A percentile compares a stretch with the other conserved stretches of the same genome.
Conservation (phyloP, 2,113 vertebrate species). For the Scortum barcoo region DNA sequence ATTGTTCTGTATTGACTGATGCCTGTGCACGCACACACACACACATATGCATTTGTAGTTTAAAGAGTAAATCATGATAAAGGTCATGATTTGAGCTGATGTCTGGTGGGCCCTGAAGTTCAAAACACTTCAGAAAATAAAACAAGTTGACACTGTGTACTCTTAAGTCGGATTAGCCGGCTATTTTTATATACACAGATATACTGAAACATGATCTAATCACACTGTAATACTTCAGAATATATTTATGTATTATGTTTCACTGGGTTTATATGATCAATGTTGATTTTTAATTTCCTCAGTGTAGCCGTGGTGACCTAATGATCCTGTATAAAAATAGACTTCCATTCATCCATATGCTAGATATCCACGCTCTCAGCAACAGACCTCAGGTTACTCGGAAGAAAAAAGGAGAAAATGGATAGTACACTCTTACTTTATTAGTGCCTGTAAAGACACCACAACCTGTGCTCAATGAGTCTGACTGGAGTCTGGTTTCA, state of each 20-base stretch:
- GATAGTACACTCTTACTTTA: neutral
- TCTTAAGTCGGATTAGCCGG: neutral
- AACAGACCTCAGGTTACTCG: neutral
- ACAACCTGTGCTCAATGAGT: neutral
- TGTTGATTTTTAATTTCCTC: slow-evolving; percentile 50
- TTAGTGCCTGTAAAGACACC: neutral
- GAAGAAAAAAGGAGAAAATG: neutral
- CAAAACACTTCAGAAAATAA: slow-evolving; percentile 3
- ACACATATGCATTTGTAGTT: neutral
- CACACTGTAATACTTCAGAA: neutral
- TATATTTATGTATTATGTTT: neutral
- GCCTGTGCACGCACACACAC: neutral
- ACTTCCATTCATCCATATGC: slow-evolving; percentile 6
- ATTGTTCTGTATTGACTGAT: neutral
- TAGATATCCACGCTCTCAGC: neutral
- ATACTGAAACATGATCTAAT: slow-evolving; percentile 14
- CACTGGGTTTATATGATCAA: slow-evolving; percentile 12
- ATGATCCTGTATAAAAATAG: slow-evolving; percentile 13
- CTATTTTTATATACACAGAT: neutral
- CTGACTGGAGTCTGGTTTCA: neutral
- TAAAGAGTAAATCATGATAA: neutral
- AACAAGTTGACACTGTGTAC: neutral
- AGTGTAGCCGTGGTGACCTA: neutral
- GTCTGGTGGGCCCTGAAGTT: neutral
- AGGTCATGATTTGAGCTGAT: neutral